Base-by-base conservation (phyloP, 2,113 vertebrate species). In the Onychostruthus taczanowskii region DNA sequence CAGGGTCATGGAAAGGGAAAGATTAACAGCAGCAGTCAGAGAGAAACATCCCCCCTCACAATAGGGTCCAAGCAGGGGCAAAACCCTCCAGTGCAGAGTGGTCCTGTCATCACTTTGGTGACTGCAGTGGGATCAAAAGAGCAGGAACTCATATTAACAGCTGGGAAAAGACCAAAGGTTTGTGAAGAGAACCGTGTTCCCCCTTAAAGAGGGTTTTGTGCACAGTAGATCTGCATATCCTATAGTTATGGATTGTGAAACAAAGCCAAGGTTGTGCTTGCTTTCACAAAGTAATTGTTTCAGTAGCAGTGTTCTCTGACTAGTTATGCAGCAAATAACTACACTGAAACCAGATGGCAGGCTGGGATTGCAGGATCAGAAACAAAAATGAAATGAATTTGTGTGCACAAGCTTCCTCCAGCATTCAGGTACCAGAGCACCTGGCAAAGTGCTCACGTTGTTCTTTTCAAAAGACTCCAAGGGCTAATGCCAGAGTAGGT, bases 1-100 rank as follows among this genome's bases (percentile, higher is more conserved):
- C 94, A 96, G 66, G 90, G 95, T 93, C 76, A 78, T 19, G 15
- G n/a, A n/a, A 86, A 88, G 9, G 17, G 31, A 70, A 64, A 24
- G 68, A 72, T 24, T 69, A 83, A 46, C 12, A 43, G 39, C 11
- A 41, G 15, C 49, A 93, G 67, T 28, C 20, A 27, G 18, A 49
- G 28, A 31, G 72, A 82, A 76, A 14, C 30, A n/a, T 47, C 13
- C 18, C 16, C 23, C 11, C 27, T n/a, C 31, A 35, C n/a, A 22
- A 5, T 0, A 35, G 28, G 6, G 26, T 50, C 50, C 23, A 63
- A 69, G 50, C 31, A 88, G 21, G 37, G 59, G 22, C 5, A 79
- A 91, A 83, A 73, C 20, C 6, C 30, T 23, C 3, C 8, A 58
- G 8, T 19, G 33, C 67, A 67, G 39, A 41, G 55, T 7, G 41